Base-by-base conservation (phyloP, 2,888 invertebrate species). In the Chydorus sphaericus region DNA sequence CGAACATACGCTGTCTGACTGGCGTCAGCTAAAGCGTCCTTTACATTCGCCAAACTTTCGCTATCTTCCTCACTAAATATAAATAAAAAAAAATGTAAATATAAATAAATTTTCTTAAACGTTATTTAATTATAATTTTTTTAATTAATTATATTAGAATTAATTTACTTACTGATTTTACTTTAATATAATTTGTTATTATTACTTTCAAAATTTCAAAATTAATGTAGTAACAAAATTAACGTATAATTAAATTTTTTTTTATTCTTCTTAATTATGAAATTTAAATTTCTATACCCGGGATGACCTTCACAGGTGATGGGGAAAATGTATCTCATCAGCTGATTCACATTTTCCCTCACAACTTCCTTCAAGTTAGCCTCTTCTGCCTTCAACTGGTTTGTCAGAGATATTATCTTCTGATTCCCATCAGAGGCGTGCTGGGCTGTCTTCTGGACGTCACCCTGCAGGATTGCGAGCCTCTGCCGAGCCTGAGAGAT, bases 251-350 rank as follows among this genome's bases (percentile, higher is more conserved):
- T 18, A 48, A 48, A 4, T 11, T 10, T n/a, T 33, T 10, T 10
- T 33, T 11, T 33, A 33, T 33, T 33, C n/a, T 33, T 10, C n/a
- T 33, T 33, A 33, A 33, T n/a, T n/a, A 33, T 11, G n/a, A 33
- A 33, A 10, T 10, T 33, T 33, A n/a, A 33, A n/a, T 11, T 8
- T 18, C 8, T n/a, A 39, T 10, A 39, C 39, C 16, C 16, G 39
- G n/a, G 10, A 52, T 18, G 33, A 37, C 52, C 36, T 31, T 36
- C 36, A 26, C 52, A 26, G 11, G 69, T 68, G 59, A 85, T 79
- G 6, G 83, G 83, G 69, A 85, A 85, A 64, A 85, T 79, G 63
- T 77, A 81, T 57, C 78, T 73, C 38, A 80, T 75, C 54, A 84
- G 69, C 65, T 83, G 79, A 57, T 78, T 72, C 39, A 81, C 75